These are phyloP conservation scores for Andrena fulva DNA, from an alignment of 2,888 invertebrate species.

Conservation along the genomic window DNA sequence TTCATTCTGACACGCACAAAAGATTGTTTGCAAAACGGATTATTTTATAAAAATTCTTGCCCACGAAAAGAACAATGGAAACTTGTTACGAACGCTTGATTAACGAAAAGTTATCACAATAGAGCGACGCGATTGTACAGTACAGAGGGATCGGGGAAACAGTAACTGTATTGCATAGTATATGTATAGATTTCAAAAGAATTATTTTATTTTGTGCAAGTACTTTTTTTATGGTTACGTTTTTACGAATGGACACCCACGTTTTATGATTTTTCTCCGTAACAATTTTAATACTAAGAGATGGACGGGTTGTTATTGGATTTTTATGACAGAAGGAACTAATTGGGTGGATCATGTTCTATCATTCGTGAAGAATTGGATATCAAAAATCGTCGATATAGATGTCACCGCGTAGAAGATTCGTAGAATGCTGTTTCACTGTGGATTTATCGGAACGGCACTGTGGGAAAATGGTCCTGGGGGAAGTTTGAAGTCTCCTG, in stretches of 20 bases:
- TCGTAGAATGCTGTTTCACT: too few relatives aligned
- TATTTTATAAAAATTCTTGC: conserved; percentile 12
- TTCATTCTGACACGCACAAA: conserved; percentile 14
- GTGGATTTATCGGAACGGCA: neutral
- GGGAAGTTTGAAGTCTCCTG: conserved; percentile 3
- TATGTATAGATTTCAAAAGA: neutral
- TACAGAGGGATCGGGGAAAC: neutral
- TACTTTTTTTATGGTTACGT: neutral
- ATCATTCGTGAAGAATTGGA: neutral
- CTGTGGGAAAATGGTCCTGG: neutral
- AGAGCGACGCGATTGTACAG: too few relatives aligned
- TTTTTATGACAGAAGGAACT: neutral
- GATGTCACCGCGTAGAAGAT: too few relatives aligned
- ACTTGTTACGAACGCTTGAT: conserved; percentile 1
- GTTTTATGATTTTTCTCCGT: neutral
- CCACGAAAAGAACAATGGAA: neutral
- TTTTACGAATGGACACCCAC: neutral
- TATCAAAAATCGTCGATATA: neutral
- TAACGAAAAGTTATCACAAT: neutral
- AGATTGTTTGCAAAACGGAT: neutral
- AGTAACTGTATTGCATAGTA: neutral
- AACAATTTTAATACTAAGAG: neutral
- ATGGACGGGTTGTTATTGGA: neutral
- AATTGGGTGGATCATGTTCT: neutral
- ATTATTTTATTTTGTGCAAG: neutral